phyloP scores from a whole-genome alignment of 2,888 invertebrate species.

The Spilosoma lubricipeda region DNA sequence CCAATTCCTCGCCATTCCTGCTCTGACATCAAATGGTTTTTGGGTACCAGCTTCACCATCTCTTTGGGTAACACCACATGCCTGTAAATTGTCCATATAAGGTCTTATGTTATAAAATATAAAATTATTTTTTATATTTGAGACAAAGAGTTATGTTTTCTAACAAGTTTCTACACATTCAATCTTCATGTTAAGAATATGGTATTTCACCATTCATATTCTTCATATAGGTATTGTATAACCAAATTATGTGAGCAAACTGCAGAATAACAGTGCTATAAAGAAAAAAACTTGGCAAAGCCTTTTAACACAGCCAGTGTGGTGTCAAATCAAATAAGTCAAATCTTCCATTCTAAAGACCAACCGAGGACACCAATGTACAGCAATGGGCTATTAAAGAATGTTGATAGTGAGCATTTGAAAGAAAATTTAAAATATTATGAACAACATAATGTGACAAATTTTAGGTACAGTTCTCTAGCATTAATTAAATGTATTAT shows the following conservation, averaged over 20 bases:
- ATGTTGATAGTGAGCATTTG: not conserved
- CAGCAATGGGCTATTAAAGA: too few relatives aligned
- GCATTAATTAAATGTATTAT: not conserved
- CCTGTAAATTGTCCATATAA: constrained; percentile 82
- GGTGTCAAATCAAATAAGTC: too few relatives aligned
- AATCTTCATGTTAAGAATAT: too few relatives aligned
- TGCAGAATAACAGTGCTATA: too few relatives aligned
- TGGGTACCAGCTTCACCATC: constrained; percentile 95
- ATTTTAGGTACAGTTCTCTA: not conserved
- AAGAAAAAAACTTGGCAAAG: too few relatives aligned
- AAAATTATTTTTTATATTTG: not conserved
- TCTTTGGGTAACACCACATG: constrained; percentile 98
- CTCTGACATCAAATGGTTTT: constrained; percentile 97
- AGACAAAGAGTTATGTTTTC: not conserved
- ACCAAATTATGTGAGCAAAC: too few relatives aligned
- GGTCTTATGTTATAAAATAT: not conserved
- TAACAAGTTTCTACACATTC: not conserved
- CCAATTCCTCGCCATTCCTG: constrained; percentile 97
- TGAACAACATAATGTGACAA: not conserved
- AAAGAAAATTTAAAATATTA: not conserved
- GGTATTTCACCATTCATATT: too few relatives aligned
- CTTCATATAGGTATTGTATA: too few relatives aligned
- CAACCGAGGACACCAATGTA: too few relatives aligned
- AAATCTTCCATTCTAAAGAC: too few relatives aligned
- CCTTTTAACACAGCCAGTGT: too few relatives aligned